Percentiles rank a stretch among this genome's conserved stretches.
phyloP scores from a whole-genome alignment of 2,888 invertebrate genomes.

The Octonoba sinensis region DNA sequence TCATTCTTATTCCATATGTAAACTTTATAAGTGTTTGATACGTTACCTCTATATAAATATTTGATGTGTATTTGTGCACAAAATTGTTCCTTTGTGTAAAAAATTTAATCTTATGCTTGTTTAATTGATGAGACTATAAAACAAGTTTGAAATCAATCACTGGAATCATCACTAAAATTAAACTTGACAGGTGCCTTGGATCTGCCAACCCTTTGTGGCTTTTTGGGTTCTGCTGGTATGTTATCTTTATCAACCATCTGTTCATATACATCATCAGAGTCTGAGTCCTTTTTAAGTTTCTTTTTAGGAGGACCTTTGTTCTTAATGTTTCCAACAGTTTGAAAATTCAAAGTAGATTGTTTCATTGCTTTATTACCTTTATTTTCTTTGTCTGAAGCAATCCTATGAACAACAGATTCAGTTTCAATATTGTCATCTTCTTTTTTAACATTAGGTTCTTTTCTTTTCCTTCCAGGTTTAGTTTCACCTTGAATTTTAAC shows the following conservation, averaged over 20 bases:
- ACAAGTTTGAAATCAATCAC: conserved; percentile 33
- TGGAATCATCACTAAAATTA: conserved; percentile 71
- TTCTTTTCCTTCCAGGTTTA: conserved; percentile 50
- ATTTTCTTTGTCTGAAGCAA: conserved; percentile 52
- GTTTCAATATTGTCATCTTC: conserved; percentile 22
- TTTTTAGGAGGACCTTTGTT: conserved; percentile 46
- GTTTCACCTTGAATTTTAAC: conserved; percentile 44
- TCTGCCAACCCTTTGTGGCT: conserved; percentile 72
- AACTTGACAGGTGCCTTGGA: conserved; percentile 74
- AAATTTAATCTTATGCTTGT: too few species aligned
- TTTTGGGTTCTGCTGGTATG: conserved; percentile 64
- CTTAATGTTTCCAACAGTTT: conserved; percentile 24
- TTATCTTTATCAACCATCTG: conserved; percentile 39
- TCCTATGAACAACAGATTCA: conserved; percentile 60
- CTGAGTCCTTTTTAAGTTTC: conserved; percentile 62
- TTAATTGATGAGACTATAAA: too few species aligned
- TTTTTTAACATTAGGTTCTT: conserved; percentile 35
- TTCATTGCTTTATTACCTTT: conserved; percentile 15
- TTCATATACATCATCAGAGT: conserved; percentile 20
- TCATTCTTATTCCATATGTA: too few species aligned
- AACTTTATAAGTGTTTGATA: too few species aligned
- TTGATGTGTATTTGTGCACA: too few species aligned
- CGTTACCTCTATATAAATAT: too few species aligned
- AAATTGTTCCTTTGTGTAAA: too few species aligned
- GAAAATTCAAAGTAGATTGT: conserved; percentile 21